A percentile compares a stretch with the other conserved stretches of the same genome.
phyloP scores from a whole-genome alignment of 2,797 vertebrate species.

The Sebastes baramenuke region DNA sequence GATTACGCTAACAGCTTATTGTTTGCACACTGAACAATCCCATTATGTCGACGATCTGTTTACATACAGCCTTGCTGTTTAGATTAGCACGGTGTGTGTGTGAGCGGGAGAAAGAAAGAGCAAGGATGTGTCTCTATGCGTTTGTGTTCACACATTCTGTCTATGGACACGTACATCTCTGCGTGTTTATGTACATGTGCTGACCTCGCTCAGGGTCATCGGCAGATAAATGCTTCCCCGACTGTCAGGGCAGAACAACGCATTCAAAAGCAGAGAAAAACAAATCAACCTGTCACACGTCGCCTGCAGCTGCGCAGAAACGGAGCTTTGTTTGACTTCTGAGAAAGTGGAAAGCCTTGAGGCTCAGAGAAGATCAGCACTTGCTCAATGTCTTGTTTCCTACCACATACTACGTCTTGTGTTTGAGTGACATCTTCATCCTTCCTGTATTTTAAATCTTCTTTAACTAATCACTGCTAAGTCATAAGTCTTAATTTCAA shows the following conservation, averaged over 20 bases:
- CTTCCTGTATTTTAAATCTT: conserved; percentile 63
- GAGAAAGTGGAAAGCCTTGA: conserved; percentile 46
- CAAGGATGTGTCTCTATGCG: conserved; percentile 18
- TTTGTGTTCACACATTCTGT: conserved; percentile 28
- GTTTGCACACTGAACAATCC: conserved; percentile 84
- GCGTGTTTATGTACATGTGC: conserved; percentile 12
- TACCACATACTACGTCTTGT: conserved; percentile 5
- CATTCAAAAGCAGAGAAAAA: conserved; percentile 21
- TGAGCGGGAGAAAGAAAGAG: conserved; percentile 9
- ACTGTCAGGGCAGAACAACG: conserved; percentile 12
- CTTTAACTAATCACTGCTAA: conserved; percentile 64
- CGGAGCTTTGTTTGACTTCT: conserved; percentile 54
- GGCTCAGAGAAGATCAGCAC: conserved; percentile 54
- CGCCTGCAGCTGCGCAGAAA: conserved; percentile 30
- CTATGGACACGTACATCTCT: conserved; percentile 8
- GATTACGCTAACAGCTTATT: conserved; percentile 84
- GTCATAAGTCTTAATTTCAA: conserved; percentile 57
- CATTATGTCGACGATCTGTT: conserved; percentile 82
- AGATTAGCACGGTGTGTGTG: conserved; percentile 64
- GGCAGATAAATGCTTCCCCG: conserved; percentile 20
- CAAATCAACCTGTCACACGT: conserved; percentile 28
- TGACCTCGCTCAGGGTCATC: conserved; percentile 45
- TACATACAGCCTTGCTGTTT: conserved; percentile 78
- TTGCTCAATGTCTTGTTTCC: conserved; percentile 55
- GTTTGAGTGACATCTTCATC: conserved; percentile 69